Base-by-base conservation (phyloP, 2,113 vertebrate species). In the Triplophysa rosa region DNA sequence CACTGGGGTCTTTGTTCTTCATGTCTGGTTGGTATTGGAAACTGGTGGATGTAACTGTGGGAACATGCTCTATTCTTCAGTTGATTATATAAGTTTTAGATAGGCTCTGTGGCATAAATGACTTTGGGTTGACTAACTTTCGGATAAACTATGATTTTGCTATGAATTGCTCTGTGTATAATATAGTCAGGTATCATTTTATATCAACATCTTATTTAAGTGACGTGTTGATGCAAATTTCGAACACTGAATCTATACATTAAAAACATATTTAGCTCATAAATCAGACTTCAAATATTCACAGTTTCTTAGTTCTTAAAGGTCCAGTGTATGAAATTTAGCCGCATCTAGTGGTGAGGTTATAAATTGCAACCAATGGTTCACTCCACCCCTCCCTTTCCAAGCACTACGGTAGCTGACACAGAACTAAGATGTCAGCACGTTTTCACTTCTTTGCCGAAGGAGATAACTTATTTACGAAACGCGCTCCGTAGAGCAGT, bases 1-100 rank as follows among this genome's bases (percentile, higher is more conserved):
- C 81, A 49, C 66, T 58, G 8, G 54, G 78, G 83, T 42, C 80
- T 37, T 37, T 78, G 83, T 72, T 24, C 21, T 49, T 33, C 82
- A 78, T 83, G 11, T 82, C 76, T 59, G 74, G 64, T 33, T 67
- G 37, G 70, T 59, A 67, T 19, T 47, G 42, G 54, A 33, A 19
- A 9, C 5, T 65, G 49, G 26, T 62, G 14, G 42, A 45, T 12
- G 8, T 45, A 45, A 45, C 42, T 45, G 40, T 8, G 37, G 23
- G 49, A 19, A 54, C 16, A 70, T 47, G 49, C 17, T 70, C 5
- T 19, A 56, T 70, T 47, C 10, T 14, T 74, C 24, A 8, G 8
- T 17, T 62, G 45, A 17, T 26, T 74, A 17, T 49, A 37, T 37
- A 12, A 9, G 19, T 5, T 56, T 58, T 37, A n/a, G 11, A n/a